Evolutionary conservation across 2,797 vertebrate species (phyloP).

Genomic region (Rhodeus uyekii): DNA sequence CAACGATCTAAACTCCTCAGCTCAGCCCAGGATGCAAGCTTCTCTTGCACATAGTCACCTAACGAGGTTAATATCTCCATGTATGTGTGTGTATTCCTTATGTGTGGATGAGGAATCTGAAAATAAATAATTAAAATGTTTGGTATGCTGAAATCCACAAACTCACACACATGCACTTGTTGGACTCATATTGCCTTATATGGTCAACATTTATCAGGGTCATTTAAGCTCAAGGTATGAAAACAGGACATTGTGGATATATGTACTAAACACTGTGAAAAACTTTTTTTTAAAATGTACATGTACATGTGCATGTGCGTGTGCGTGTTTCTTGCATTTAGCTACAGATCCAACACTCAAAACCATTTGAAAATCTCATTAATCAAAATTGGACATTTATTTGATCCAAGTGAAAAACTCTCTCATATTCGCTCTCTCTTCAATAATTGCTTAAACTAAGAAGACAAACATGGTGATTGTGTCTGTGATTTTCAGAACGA

Average conservation of each 20-base stretch:
- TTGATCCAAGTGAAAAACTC: slow-evolving; percentile 5
- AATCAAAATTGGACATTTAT: slow-evolving; percentile 38
- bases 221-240: not conserved
- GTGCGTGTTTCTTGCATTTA: slow-evolving; percentile 9
- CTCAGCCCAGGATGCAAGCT: not conserved
- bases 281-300: not conserved
- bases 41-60: not conserved
- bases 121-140: not conserved
- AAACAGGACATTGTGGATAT: not conserved
- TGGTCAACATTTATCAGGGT: not conserved
- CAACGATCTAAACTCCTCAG: slow-evolving; percentile 20
- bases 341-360: not conserved
- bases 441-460: not conserved
- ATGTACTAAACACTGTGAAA: not conserved
- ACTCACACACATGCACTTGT: not conserved
- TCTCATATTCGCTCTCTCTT: not conserved
- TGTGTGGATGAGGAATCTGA: not conserved
- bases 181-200: not conserved
- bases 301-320: not conserved
- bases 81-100: not conserved
- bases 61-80: not conserved
- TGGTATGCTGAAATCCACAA: not conserved
- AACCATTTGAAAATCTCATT: slow-evolving; percentile 12
- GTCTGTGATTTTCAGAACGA: not conserved
- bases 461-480: not conserved